Conservation (phyloP, 2,113 vertebrate genomes). For the Hydropotes inermis region DNA sequence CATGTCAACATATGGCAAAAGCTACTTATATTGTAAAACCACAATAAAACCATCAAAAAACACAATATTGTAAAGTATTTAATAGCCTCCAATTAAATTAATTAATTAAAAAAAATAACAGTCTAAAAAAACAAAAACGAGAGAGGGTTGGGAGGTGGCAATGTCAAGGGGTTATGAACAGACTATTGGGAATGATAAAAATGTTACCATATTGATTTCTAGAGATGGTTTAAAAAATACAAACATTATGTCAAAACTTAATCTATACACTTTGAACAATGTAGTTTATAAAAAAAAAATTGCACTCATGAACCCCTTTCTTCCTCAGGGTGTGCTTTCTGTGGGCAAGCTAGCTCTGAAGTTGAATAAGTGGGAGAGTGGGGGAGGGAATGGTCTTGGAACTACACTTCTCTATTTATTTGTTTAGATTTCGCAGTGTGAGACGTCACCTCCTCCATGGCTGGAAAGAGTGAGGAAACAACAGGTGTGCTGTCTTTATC, state of each 20-base stretch:
- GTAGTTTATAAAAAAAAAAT: neutral
- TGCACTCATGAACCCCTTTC: neutral
- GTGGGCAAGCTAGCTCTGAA: neutral
- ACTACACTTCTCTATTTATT: neutral
- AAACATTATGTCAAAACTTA: neutral
- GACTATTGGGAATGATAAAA: neutral
- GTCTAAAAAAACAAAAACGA: neutral
- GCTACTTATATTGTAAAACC: neutral
- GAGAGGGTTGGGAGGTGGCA: neutral
- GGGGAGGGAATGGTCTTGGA: neutral
- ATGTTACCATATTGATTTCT: neutral
- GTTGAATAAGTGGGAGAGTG: neutral
- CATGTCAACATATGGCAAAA: neutral
- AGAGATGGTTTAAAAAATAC: neutral
- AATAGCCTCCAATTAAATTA: neutral
- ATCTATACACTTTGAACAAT: neutral
- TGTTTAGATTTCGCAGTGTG: neutral
- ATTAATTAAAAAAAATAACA: neutral
- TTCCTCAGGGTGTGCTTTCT: neutral
- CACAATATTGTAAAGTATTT: neutral
- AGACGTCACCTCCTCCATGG: neutral
- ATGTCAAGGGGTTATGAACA: neutral
- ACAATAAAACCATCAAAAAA: neutral
- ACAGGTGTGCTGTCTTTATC: neutral
- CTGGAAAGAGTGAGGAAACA: neutral